Evolutionary conservation across 1,140 invertebrate species (phyloP).

Genomic region (Lutraria rhynchaena): DNA sequence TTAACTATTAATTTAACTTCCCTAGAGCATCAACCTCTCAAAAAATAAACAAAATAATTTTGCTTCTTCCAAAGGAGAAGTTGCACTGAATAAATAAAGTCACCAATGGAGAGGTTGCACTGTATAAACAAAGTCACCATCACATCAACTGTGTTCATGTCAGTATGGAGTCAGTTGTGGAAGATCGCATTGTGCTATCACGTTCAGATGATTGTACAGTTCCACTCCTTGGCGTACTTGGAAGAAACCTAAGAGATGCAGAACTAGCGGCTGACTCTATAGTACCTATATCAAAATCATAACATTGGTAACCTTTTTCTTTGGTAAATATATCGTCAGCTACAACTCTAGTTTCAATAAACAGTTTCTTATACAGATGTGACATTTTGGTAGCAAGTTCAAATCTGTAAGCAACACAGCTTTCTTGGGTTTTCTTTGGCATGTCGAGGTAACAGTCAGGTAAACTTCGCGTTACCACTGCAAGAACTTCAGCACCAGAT

Average conservation of each 20-base stretch:
- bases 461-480: constrained; percentile 7
- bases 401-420: constrained; percentile 16
- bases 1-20: no score
- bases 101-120: no score
- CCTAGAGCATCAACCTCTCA: no score
- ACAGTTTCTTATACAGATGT: constrained; percentile 22
- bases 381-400: constrained; percentile 39
- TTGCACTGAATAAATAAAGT: no score
- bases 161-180: no score
- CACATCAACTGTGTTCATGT: no score
- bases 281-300: neutral
- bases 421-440: constrained; percentile 19
- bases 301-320: constrained; percentile 25
- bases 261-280: neutral
- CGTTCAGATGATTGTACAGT: no score
- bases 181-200: no score
- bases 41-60: no score
- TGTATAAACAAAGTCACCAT: no score
- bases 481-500: constrained; percentile 35
- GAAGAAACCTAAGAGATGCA: neutral
- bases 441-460: constrained; percentile 37
- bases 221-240: constrained; percentile 1
- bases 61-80: no score
- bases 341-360: constrained; percentile 19
- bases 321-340: constrained; percentile 49